Conservation (phyloP, 2,888 invertebrate species). For the Colletes collaris region DNA sequence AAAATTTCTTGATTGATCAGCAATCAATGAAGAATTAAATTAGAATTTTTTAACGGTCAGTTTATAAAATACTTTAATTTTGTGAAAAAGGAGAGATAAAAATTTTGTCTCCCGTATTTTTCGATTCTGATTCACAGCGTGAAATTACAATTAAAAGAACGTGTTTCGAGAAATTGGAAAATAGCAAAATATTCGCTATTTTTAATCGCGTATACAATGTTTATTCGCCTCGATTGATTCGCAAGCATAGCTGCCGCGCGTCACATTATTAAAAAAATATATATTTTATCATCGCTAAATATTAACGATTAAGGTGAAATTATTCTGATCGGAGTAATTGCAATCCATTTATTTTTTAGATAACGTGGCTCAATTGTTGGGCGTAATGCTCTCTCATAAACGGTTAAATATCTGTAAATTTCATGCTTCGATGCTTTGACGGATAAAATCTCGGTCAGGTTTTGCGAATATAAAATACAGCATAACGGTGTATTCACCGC, state of each 20-base stretch:
- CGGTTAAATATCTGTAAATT: slow-evolving; percentile 15
- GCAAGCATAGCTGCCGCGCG: slow-evolving; percentile 11
- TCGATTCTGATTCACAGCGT: background rate
- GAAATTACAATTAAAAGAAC: background rate
- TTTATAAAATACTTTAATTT: background rate
- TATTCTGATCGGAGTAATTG: slow-evolving; percentile 11
- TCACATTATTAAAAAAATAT: slow-evolving; percentile 47
- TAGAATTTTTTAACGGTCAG: background rate
- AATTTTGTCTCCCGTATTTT: background rate
- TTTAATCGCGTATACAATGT: slow-evolving; percentile 5
- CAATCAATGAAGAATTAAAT: background rate
- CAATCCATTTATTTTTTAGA: slow-evolving; percentile 29
- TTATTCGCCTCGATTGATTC: slow-evolving; percentile 2
- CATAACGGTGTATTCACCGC: slow-evolving; percentile 1
- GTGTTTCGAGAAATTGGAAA: background rate
- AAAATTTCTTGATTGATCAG: background rate
- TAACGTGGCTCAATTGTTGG: background rate
- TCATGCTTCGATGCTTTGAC: slow-evolving; percentile 20
- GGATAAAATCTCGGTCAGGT: background rate
- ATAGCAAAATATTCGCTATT: background rate
- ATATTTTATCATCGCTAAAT: slow-evolving; percentile 70
- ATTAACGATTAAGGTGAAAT: slow-evolving; percentile 21
- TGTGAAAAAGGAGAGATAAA: background rate
- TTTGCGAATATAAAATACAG: background rate
- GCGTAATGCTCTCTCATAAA: background rate